phyloP scores from a whole-genome alignment of 2,797 vertebrate genomes.

The Acropternis orthonyx region DNA sequence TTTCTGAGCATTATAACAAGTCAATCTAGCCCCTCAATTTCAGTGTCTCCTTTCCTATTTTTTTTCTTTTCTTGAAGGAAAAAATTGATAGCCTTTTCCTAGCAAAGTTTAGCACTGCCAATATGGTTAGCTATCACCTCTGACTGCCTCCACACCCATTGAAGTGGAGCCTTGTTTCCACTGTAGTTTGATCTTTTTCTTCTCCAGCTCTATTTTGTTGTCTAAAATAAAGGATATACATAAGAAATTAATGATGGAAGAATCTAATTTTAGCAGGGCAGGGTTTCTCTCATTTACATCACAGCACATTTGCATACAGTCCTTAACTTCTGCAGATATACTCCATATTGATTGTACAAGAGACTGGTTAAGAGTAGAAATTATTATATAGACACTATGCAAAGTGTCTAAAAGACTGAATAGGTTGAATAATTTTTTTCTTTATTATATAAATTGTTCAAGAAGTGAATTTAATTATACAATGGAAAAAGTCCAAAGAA shows the following conservation, averaged over 20 bases:
- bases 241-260: not conserved
- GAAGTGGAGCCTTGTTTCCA: not conserved
- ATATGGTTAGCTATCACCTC: accelerated
- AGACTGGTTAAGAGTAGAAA: not conserved
- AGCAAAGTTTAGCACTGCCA: not conserved
- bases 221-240: not conserved
- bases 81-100: not conserved
- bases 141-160: not conserved
- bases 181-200: not conserved
- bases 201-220: not conserved
- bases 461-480: not conserved
- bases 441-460: not conserved
- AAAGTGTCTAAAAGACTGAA: not conserved
- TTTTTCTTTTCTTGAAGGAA: not conserved
- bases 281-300: not conserved
- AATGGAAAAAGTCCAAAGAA: not conserved
- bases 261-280: not conserved
- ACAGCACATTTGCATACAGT: not conserved
- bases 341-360: not conserved
- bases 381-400: not conserved
- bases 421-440: not conserved
- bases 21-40: not conserved
- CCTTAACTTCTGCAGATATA: not conserved
- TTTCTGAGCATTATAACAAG: not conserved
- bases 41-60: not conserved